Conservation (phyloP, 1,140 invertebrate species). For the Danaus melanippus region DNA sequence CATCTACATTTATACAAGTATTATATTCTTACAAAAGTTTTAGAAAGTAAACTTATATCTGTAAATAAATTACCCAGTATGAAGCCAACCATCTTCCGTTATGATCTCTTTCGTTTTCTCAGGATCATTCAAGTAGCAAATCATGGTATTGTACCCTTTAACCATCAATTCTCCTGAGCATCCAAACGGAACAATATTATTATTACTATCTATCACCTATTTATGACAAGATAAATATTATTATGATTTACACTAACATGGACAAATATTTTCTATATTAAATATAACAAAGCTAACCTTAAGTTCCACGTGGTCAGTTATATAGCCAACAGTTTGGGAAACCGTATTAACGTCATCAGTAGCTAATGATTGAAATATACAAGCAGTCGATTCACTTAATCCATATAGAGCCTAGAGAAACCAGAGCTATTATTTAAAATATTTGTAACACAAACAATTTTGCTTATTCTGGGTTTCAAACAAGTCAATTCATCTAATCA, state of each 20-base stretch:
- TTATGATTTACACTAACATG: not conserved
- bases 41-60: too few relatives aligned
- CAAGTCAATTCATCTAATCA: too few relatives aligned
- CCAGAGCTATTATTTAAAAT: not conserved
- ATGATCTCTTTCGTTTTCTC: conserved; percentile 85
- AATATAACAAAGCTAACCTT: conserved; percentile 46
- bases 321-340: conserved; percentile 83
- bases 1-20: too few relatives aligned
- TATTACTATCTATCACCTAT: conserved; percentile 76
- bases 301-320: conserved; percentile 86
- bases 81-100: conserved; percentile 84
- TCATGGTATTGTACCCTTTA: conserved; percentile 87
- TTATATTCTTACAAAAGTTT: too few relatives aligned
- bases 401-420: conserved; percentile 85
- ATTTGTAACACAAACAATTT: too few relatives aligned
- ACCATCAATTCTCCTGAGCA: conserved; percentile 86
- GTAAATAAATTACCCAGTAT: conserved; percentile 82
- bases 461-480: too few relatives aligned
- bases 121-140: conserved; percentile 89
- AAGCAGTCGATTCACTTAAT: conserved; percentile 88
- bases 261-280: too few relatives aligned
- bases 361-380: conserved; percentile 78
- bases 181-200: conserved; percentile 81
- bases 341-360: conserved; percentile 79
- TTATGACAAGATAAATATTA: not conserved